Evolutionary conservation across 2,113 vertebrate genomes (phyloP).

Genomic region (Scolopax mira): DNA sequence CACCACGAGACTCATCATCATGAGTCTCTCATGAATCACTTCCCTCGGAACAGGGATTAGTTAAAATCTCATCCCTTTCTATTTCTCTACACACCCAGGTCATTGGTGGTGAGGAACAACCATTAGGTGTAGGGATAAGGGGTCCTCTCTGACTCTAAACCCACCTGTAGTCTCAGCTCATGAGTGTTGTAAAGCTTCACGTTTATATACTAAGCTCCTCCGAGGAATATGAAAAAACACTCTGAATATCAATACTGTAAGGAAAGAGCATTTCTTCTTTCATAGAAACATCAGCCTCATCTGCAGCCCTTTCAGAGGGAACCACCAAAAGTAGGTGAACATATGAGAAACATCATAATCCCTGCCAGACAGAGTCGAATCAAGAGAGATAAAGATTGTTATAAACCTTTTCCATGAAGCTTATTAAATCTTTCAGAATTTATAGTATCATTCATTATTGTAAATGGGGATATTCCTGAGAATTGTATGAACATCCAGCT

Average conservation of each 20-base stretch:
- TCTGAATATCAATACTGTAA: neutral
- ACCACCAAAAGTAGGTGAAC: neutral
- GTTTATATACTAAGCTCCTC: neutral
- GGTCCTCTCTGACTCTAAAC: neutral
- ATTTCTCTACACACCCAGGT: neutral
- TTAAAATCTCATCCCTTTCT: neutral
- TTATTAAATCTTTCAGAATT: conserved; percentile 23
- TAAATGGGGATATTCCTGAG: neutral
- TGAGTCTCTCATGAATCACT: neutral
- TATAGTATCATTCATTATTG: neutral
- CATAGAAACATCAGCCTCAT: neutral
- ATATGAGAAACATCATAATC: neutral
- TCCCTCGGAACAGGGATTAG: neutral
- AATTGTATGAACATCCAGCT: neutral
- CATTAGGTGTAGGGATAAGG: neutral
- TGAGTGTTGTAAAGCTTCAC: neutral
- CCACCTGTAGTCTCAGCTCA: neutral
- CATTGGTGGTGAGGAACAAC: rapidly evolving
- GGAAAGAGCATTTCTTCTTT: neutral
- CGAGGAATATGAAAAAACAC: neutral
- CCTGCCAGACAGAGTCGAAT: neutral
- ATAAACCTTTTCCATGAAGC: neutral
- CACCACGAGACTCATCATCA: neutral
- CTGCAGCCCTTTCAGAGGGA: neutral
- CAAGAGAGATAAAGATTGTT: neutral